These are phyloP conservation scores for Perca fluviatilis DNA, from an alignment of 2,113 vertebrate species.

Conservation along the genomic window DNA sequence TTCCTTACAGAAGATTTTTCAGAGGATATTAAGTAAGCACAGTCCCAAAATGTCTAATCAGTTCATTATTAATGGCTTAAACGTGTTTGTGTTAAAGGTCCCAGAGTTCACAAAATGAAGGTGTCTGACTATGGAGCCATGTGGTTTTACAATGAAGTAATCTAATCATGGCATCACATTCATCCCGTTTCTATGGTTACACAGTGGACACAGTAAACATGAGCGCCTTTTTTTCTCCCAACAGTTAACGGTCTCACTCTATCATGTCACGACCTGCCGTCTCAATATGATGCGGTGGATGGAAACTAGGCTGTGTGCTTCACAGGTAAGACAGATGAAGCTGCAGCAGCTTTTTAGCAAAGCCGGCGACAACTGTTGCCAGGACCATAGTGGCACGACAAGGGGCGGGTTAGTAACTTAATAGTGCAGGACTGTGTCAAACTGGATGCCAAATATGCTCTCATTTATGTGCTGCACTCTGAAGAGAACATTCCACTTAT, in stretches of 20 bases:
- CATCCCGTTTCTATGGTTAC: conserved; percentile 55
- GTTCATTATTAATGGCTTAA: conserved; percentile 20
- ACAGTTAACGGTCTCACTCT: conserved; percentile 21
- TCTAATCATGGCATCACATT: conserved; percentile 50
- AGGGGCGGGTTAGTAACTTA: conserved; percentile 49
- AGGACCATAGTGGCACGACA: conserved; percentile 34
- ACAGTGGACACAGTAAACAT: conserved; percentile 39
- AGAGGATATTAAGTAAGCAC: conserved; percentile 20
- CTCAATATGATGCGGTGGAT: conserved; percentile 14
- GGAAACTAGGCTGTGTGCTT: conserved; percentile 47
- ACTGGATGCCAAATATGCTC: conserved; percentile 37
- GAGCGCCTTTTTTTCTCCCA: not conserved
- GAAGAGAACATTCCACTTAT: conserved; percentile 1
- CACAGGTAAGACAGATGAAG: conserved; percentile 54
- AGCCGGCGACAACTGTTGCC: conserved; percentile 22
- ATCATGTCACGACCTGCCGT: conserved; percentile 13
- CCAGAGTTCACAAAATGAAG: conserved; percentile 15
- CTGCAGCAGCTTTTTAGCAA: conserved; percentile 25
- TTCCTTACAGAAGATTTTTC: conserved; percentile 17
- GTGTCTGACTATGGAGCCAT: conserved; percentile 26
- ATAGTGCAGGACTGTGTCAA: conserved; percentile 33
- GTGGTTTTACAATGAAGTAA: conserved; percentile 52
- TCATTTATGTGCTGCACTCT: conserved; percentile 40
- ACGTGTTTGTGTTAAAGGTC: conserved; percentile 28
- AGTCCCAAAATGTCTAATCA: conserved; percentile 4